Percentiles rank a stretch among this genome's conserved stretches.
These are phyloP conservation scores for Heliconius cydno DNA, from an alignment of 2,888 invertebrate species.

Conservation along the genomic window DNA sequence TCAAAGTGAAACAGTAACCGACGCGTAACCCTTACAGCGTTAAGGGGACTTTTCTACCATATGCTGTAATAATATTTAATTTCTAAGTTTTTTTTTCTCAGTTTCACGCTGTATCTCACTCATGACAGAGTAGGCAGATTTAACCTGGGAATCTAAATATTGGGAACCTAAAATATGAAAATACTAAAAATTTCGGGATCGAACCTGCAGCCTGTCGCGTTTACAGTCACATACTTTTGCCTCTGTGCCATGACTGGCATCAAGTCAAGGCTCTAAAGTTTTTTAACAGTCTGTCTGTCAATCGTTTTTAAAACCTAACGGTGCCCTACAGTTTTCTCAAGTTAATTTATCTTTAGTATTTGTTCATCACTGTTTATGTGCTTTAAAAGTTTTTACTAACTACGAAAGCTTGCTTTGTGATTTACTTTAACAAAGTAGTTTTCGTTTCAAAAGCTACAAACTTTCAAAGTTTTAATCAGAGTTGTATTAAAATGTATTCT, in stretches of 20 bases:
- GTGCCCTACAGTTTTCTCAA: not conserved
- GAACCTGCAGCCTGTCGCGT: too few species aligned
- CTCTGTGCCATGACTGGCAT: too few species aligned
- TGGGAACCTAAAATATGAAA: too few species aligned
- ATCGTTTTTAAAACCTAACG: too few species aligned
- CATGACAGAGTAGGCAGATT: not conserved
- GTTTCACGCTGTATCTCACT: not conserved
- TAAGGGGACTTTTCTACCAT: not conserved
- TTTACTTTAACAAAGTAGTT: constrained; percentile 3
- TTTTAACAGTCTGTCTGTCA: too few species aligned
- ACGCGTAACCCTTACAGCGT: constrained; percentile 1
- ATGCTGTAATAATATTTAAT: not conserved
- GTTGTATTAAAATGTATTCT: not conserved
- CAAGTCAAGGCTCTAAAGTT: too few species aligned
- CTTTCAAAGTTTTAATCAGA: not conserved
- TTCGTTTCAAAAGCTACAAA: not conserved
- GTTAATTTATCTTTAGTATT: constrained; percentile 9
- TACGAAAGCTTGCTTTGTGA: constrained; percentile 1
- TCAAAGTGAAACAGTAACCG: constrained; percentile 21
- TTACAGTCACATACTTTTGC: too few species aligned
- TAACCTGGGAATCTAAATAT: too few species aligned
- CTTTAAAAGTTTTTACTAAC: not conserved
- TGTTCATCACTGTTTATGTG: not conserved
- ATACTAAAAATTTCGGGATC: too few species aligned
- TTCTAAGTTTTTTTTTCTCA: not conserved